phyloP scores from a whole-genome alignment of 2,888 invertebrate species.

The Hylaea fasciaria region DNA sequence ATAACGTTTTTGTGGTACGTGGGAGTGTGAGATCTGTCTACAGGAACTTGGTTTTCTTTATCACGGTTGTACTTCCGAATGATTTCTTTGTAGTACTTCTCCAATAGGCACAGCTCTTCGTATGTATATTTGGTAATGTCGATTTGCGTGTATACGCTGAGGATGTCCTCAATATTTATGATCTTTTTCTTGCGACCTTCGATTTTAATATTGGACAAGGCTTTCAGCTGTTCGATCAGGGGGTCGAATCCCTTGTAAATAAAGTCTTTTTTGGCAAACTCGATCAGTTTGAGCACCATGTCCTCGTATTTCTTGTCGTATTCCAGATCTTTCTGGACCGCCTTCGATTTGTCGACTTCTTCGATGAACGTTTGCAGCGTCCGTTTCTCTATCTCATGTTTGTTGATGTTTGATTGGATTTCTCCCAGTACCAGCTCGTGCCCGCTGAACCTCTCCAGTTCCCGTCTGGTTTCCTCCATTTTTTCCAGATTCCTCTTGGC shows the following conservation, averaged over 20 bases:
- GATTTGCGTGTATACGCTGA: constrained; percentile 74
- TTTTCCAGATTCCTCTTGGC: constrained; percentile 78
- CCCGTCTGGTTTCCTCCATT: constrained; percentile 77
- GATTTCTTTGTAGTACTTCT: constrained; percentile 78
- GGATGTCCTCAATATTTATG: constrained; percentile 70
- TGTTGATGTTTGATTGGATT: constrained; percentile 66
- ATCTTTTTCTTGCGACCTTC: constrained; percentile 66
- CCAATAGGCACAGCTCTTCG: constrained; percentile 76
- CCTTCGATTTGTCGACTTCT: constrained; percentile 75
- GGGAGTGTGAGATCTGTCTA: constrained; percentile 37
- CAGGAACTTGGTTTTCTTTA: constrained; percentile 62
- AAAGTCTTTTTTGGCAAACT: constrained; percentile 79
- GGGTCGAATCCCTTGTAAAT: constrained; percentile 82
- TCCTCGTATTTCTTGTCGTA: constrained; percentile 79
- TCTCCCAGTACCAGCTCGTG: constrained; percentile 75
- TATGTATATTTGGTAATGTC: constrained; percentile 75
- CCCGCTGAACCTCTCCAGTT: constrained; percentile 77
- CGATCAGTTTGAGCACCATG: constrained; percentile 75
- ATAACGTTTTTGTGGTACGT: constrained; percentile 61
- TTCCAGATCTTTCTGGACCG: constrained; percentile 69
- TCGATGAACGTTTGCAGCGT: constrained; percentile 73
- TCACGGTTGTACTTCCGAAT: constrained; percentile 69
- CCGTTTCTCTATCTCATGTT: constrained; percentile 70
- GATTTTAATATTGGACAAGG: constrained; percentile 68
- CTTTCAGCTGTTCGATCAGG: constrained; percentile 72